These are phyloP conservation scores for Rutpela maculata DNA, from an alignment of 2,888 invertebrate genomes.

Conservation along the genomic window DNA sequence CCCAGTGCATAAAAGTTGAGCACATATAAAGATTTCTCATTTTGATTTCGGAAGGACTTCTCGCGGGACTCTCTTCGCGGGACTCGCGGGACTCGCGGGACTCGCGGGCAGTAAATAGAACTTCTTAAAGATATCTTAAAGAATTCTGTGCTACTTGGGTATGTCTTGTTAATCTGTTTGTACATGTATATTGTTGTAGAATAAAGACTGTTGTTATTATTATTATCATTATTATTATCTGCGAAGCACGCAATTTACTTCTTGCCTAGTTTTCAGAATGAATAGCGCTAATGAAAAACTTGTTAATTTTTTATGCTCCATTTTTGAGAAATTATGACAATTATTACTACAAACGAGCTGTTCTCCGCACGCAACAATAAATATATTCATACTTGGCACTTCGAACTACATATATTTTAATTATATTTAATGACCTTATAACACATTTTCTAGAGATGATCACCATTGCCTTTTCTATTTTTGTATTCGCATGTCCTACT, in stretches of 20 bases:
- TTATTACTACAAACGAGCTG: conserved; percentile 5
- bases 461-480: neutral
- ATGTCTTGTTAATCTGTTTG: no score
- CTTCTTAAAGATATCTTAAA: no score
- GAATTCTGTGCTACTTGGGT: no score
- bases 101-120: no score
- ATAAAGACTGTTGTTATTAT: no score
- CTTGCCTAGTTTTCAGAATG: neutral
- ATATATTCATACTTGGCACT: conserved; percentile 13
- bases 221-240: no score
- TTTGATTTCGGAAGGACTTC: no score
- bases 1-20: no score
- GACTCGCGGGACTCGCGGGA: no score
- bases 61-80: no score
- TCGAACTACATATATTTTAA: conserved; percentile 22
- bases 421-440: conserved; percentile 20
- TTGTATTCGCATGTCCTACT: neutral
- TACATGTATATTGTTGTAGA: no score
- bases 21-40: no score
- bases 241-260: neutral
- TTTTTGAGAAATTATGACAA: conserved; percentile 7
- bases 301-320: neutral
- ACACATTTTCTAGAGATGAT: conserved; percentile 15
- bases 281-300: neutral
- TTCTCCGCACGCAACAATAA: conserved; percentile 19